Evolutionary conservation across 92 coral and sea anemone genomes (phyloP).

Genomic region (Umimayanthus kanabou): DNA sequence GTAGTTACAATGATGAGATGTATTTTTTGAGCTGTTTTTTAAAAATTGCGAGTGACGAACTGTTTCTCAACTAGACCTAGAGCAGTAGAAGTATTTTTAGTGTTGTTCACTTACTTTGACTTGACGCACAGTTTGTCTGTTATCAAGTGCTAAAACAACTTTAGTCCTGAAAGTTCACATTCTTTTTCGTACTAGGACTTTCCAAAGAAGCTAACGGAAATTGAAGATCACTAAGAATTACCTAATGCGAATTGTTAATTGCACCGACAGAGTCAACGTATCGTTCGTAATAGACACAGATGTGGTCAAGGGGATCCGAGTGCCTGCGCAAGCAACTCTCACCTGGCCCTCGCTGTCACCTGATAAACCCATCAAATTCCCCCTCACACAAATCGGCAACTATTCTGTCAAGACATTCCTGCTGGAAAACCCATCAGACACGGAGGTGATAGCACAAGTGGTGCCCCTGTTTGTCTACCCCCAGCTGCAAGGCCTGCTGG

Average conservation of each 20-base stretch:
- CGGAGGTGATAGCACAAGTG: slow-evolving; percentile 80
- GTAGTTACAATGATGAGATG: too few species aligned
- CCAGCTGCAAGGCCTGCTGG: slow-evolving; percentile 73
- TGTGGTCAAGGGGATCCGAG: slow-evolving; percentile 75
- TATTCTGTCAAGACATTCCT: slow-evolving; percentile 74
- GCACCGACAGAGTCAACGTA: slow-evolving; percentile 62
- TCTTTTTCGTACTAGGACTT: background rate
- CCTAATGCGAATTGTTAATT: background rate
- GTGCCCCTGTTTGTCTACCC: slow-evolving; percentile 83
- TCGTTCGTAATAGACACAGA: slow-evolving; percentile 85
- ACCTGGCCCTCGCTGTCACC: slow-evolving; percentile 94
- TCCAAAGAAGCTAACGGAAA: background rate
- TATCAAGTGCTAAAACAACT: too few species aligned
- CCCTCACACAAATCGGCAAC: slow-evolving; percentile 93
- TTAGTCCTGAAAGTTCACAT: too few species aligned
- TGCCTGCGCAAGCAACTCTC: slow-evolving; percentile 74
- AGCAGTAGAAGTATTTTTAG: too few species aligned
- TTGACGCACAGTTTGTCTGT: too few species aligned
- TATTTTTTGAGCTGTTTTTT: too few species aligned
- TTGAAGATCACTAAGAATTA: background rate
- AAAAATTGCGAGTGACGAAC: too few species aligned
- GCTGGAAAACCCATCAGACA: slow-evolving; percentile 91
- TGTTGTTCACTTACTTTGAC: too few species aligned
- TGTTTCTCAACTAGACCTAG: too few species aligned
- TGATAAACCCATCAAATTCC: slow-evolving; percentile 94